A percentile compares a stretch with the other conserved stretches of the same genome.
Conservation (phyloP, 2,888 invertebrate species). For the Heliconius cydno region DNA sequence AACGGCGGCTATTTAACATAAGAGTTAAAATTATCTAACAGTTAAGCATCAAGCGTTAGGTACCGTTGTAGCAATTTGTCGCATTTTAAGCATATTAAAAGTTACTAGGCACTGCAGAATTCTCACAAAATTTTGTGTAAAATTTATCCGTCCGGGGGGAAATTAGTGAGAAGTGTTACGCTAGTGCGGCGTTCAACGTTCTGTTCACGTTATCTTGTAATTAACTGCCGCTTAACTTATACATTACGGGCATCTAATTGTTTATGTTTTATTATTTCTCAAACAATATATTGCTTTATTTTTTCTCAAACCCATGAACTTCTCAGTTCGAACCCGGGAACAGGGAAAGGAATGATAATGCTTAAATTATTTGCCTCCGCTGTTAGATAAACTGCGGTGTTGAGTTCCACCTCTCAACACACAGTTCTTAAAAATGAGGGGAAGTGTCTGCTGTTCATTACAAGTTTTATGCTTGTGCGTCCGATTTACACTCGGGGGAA, state of each 20-base stretch:
- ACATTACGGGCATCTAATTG: background rate
- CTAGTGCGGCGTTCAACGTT: slow-evolving; percentile 35
- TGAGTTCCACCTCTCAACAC: too few species aligned
- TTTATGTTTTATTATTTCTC: background rate
- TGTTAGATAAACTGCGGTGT: too few species aligned
- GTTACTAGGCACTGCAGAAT: slow-evolving; percentile 31
- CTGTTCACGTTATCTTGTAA: slow-evolving; percentile 37
- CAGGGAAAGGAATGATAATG: too few species aligned
- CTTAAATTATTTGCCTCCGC: too few species aligned
- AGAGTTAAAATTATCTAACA: background rate
- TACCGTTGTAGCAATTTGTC: slow-evolving; percentile 23
- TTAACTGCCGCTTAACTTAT: slow-evolving; percentile 33
- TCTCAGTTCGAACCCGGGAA: too few species aligned
- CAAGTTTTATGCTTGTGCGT: background rate
- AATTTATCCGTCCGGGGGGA: slow-evolving; percentile 80
- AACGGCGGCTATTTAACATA: background rate
- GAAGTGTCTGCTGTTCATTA: too few species aligned
- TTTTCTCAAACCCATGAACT: too few species aligned
- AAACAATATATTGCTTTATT: background rate
- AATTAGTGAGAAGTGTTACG: slow-evolving; percentile 76
- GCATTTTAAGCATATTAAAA: slow-evolving; percentile 29
- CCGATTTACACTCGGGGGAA: too few species aligned
- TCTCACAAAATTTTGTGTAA: slow-evolving; percentile 53
- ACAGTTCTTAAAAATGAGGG: too few species aligned
- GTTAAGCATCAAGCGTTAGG: background rate